Percentiles rank a stretch among this genome's conserved stretches.
phyloP scores from a whole-genome alignment of 1,140 invertebrate species.

The Sipha flava region DNA sequence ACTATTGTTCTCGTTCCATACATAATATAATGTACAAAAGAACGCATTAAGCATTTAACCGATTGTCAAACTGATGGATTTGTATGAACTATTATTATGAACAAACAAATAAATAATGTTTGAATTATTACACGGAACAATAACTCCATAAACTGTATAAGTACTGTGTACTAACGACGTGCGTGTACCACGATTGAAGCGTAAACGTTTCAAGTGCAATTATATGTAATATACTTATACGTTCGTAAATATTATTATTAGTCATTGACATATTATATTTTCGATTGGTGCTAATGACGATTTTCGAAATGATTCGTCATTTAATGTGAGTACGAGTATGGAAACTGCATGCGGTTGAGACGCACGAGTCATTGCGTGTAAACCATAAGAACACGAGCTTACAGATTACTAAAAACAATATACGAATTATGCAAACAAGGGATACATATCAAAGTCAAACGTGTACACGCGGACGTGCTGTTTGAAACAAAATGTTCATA shows the following conservation, averaged over 20 bases:
- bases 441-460: too few relatives aligned
- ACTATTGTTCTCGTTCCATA: not conserved
- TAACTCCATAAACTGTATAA: not conserved
- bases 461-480: too few relatives aligned
- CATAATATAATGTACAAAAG: not conserved
- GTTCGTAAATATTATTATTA: not conserved
- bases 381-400: too few relatives aligned
- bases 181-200: not conserved
- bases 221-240: too few relatives aligned
- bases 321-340: too few relatives aligned
- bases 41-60: not conserved
- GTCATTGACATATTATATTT: not conserved
- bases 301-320: too few relatives aligned
- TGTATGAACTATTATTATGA: not conserved
- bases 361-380: too few relatives aligned
- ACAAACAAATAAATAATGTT: not conserved
- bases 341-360: too few relatives aligned
- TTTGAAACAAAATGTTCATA: too few relatives aligned
- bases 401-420: too few relatives aligned
- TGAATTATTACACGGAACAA: not conserved
- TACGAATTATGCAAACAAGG: too few relatives aligned
- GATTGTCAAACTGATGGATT: not conserved
- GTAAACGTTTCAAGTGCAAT: not conserved
- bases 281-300: too few relatives aligned
- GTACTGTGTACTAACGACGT: not conserved